These are phyloP conservation scores for Zosterops borbonicus DNA, from an alignment of 2,113 vertebrate species.

Conservation along the genomic window DNA sequence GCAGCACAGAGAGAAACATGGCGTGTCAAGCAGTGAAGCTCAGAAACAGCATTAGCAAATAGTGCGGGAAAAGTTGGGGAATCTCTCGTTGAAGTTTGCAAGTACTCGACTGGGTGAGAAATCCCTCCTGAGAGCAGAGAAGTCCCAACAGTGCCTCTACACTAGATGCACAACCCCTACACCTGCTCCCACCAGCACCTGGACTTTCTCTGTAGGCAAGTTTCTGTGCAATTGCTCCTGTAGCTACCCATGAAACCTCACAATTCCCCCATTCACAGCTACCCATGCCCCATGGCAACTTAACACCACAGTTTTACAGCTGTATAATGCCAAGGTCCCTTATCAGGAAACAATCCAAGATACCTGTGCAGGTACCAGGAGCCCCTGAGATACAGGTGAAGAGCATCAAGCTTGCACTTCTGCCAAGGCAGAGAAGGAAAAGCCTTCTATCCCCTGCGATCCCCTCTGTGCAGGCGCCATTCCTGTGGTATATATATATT, in stretches of 20 bases:
- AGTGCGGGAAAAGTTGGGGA: background rate
- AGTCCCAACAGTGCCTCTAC: background rate
- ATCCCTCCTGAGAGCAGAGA: rapidly evolving
- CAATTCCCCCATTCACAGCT: background rate
- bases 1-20: background rate
- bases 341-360: background rate
- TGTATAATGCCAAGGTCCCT: background rate
- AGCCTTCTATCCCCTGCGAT: background rate
- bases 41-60: rapidly evolving
- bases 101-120: rapidly evolving
- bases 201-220: background rate
- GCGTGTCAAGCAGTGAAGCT: background rate
- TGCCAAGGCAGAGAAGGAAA: background rate
- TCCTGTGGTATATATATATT: rapidly evolving
- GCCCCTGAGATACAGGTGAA: background rate
- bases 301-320: background rate
- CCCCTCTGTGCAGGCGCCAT: background rate
- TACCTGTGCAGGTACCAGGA: background rate
- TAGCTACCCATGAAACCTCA: background rate
- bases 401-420: background rate
- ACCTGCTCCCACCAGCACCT: background rate
- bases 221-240: background rate
- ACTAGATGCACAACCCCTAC: rapidly evolving
- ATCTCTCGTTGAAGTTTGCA: background rate
- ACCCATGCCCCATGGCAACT: rapidly evolving